phyloP scores from a whole-genome alignment of 2,888 invertebrate species.

The Caenorhabditis sp. region DNA sequence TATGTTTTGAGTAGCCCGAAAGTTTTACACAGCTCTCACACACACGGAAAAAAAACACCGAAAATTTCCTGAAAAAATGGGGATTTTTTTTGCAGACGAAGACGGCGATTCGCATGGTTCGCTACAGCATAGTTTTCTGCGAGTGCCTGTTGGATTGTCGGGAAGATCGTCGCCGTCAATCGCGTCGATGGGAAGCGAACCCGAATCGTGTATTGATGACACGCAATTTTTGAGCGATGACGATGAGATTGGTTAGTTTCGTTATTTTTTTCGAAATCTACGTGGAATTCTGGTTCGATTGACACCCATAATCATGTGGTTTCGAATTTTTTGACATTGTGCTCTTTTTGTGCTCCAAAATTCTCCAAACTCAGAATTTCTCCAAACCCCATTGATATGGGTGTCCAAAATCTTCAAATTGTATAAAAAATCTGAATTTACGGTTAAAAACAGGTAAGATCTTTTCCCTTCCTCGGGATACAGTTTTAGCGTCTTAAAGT shows the following conservation, averaged over 20 bases:
- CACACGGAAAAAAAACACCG: not conserved
- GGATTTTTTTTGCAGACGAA: conserved; percentile 43
- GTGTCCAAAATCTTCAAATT: no score
- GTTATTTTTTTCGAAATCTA: not conserved
- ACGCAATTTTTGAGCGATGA: conserved; percentile 49
- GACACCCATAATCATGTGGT: not conserved
- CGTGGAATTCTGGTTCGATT: not conserved
- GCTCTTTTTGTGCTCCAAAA: no score
- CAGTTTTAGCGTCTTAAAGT: no score
- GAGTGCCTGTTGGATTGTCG: conserved; percentile 46
- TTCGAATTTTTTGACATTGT: not conserved
- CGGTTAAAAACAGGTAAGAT: no score
- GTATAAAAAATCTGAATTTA: no score
- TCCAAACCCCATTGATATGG: no score
- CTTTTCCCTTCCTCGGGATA: no score
- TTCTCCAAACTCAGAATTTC: no score
- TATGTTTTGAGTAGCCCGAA: conserved; percentile 6
- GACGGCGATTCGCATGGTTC: conserved; percentile 41
- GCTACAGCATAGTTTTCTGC: conserved; percentile 48
- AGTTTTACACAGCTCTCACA: not conserved
- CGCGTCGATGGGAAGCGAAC: conserved; percentile 60
- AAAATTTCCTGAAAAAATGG: no score
- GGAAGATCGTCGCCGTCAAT: conserved; percentile 52
- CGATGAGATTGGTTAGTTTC: conserved; percentile 47
- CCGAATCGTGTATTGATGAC: conserved; percentile 63